A percentile compares a stretch with the other conserved stretches of the same genome.
Evolutionary conservation across 2,113 vertebrate genomes (phyloP).

Genomic region (Ovibos moschatus): DNA sequence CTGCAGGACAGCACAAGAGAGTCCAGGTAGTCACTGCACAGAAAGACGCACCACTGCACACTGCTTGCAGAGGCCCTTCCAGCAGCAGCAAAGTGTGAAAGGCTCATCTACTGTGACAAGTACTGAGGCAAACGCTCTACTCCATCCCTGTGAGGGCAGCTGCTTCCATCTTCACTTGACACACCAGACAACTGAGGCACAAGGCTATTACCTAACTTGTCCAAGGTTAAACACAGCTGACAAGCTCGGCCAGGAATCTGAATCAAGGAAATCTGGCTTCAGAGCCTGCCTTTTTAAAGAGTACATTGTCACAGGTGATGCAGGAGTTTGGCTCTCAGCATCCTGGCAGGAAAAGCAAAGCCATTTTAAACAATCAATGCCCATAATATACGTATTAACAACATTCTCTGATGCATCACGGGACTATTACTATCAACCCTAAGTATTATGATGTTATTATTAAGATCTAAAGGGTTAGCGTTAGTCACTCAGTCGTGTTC

Average conservation of each 20-base stretch:
- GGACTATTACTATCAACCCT: background rate
- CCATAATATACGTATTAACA: no score
- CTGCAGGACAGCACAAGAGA: background rate
- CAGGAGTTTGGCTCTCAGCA: background rate
- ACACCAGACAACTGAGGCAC: background rate
- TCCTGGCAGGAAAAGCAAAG: background rate
- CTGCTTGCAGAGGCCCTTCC: rapidly evolving
- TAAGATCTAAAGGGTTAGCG: background rate
- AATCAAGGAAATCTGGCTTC: background rate
- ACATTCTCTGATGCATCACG: background rate
- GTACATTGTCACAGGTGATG: background rate
- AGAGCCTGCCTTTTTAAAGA: background rate
- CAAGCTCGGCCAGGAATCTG: no score
- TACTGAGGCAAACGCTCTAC: rapidly evolving
- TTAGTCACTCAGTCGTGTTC: background rate
- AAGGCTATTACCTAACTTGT: background rate
- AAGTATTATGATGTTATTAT: background rate
- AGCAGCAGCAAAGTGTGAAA: background rate
- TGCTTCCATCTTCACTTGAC: background rate
- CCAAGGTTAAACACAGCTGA: background rate
- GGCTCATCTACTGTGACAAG: rapidly evolving
- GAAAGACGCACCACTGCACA: rapidly evolving
- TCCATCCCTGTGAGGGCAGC: background rate
- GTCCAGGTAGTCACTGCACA: background rate
- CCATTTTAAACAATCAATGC: background rate